Conservation (phyloP, 2,888 invertebrate genomes). For the Cheilosia urbana region DNA sequence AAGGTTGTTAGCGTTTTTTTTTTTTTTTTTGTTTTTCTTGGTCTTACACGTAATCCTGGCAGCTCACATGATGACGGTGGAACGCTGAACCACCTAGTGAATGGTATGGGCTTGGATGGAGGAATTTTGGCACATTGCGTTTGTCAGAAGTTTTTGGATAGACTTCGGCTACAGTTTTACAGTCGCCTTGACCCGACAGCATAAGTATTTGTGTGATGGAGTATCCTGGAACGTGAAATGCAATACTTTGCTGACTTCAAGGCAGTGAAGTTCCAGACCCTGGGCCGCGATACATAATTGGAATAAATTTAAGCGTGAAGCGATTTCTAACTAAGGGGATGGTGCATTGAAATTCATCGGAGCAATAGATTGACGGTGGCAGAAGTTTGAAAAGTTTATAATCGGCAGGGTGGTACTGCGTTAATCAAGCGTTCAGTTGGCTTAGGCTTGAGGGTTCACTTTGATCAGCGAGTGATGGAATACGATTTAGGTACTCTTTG, state of each 20-base stretch:
- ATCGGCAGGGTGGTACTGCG: constrained; percentile 15
- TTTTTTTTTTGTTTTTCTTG: background rate
- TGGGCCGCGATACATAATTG: constrained; percentile 14
- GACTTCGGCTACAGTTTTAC: background rate
- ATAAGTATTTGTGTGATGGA: background rate
- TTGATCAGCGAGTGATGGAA: background rate
- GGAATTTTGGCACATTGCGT: background rate
- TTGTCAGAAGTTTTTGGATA: background rate
- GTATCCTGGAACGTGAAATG: background rate
- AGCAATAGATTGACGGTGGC: background rate
- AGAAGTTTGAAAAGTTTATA: constrained; percentile 2
- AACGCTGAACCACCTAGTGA: constrained; percentile 5
- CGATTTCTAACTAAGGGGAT: background rate
- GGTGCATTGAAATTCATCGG: background rate
- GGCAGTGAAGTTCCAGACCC: background rate
- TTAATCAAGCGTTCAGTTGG: constrained; percentile 44
- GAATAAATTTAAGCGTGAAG: constrained; percentile 34
- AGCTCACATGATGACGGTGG: constrained; percentile 5
- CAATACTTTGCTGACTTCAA: background rate
- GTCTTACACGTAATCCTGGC: background rate
- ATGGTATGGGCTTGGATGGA: background rate
- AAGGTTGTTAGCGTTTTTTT: constrained; percentile 14
- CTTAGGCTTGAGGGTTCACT: background rate
- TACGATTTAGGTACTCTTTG: background rate
- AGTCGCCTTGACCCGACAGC: constrained; percentile 12